Conservation (phyloP, 2,797 vertebrate species). For the Sciurus vulgaris region DNA sequence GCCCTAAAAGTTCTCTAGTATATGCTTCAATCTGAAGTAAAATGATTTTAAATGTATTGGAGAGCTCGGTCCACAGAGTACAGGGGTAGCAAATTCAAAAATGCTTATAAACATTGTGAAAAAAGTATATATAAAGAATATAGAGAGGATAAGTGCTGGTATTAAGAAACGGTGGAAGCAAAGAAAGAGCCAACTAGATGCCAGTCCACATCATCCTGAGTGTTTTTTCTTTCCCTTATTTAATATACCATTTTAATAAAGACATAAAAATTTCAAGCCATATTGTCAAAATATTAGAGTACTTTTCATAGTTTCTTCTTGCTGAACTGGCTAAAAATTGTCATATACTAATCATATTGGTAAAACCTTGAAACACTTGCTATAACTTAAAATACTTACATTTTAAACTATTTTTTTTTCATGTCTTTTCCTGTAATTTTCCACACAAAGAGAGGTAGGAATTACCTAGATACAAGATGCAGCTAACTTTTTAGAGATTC, state of each 20-base stretch:
- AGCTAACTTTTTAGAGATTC: constrained; percentile 38
- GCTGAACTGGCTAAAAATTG: background rate
- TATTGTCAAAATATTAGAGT: constrained; percentile 10
- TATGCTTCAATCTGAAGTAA: background rate
- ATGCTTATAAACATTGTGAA: background rate
- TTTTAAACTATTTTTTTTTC: constrained; percentile 25
- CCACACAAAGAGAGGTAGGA: background rate
- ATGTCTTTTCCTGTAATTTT: constrained; percentile 23
- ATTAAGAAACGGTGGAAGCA: background rate
- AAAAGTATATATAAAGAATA: too few relatives aligned
- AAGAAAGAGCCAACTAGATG: background rate
- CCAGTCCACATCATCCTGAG: background rate
- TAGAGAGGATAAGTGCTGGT: background rate
- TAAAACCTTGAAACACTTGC: background rate
- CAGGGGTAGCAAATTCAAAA: background rate
- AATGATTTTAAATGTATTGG: background rate
- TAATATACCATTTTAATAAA: background rate
- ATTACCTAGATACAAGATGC: background rate
- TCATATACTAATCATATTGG: constrained; percentile 5
- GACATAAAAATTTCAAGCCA: background rate
- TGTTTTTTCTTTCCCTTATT: background rate
- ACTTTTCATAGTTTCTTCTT: constrained; percentile 36
- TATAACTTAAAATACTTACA: constrained; percentile 38
- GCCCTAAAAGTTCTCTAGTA: background rate
- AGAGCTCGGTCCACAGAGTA: background rate